Conservation (phyloP, 2,888 invertebrate genomes). For the Ormyrus nitidulus region DNA sequence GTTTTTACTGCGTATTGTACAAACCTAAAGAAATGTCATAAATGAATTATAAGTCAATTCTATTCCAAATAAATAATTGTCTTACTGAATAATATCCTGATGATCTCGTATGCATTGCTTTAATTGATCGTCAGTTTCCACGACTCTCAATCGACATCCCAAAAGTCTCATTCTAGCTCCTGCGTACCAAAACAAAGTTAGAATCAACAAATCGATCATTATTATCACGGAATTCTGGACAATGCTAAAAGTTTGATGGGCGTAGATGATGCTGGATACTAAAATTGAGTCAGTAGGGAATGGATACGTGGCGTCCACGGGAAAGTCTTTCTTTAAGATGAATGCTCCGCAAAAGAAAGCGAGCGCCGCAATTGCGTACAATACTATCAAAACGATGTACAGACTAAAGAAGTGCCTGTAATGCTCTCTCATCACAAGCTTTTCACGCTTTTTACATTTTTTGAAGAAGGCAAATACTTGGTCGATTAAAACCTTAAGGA, state of each 20-base stretch:
- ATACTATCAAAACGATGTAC: constrained; percentile 6
- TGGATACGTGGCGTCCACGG: constrained; percentile 30
- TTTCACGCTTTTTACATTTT: neutral
- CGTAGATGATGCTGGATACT: constrained; percentile 15
- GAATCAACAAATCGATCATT: constrained; percentile 44
- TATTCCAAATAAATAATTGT: neutral
- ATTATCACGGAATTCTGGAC: constrained; percentile 34
- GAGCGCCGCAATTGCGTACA: constrained; percentile 18
- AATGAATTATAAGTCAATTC: neutral
- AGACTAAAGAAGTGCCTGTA: neutral
- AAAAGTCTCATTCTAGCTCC: constrained; percentile 47
- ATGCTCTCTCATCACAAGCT: neutral
- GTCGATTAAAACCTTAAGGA: too few species aligned
- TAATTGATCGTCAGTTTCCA: constrained; percentile 28
- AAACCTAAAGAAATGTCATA: constrained; percentile 4
- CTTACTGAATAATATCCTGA: constrained; percentile 27
- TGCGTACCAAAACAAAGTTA: constrained; percentile 45
- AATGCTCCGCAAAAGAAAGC: constrained; percentile 33
- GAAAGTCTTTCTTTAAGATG: constrained; percentile 19
- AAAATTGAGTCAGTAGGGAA: constrained; percentile 22
- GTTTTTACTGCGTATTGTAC: constrained; percentile 23
- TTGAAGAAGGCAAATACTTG: constrained; percentile 7
- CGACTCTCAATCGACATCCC: constrained; percentile 6
- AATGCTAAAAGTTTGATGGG: constrained; percentile 38
- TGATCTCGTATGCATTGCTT: constrained; percentile 31